Base-by-base conservation (phyloP, 1,140 invertebrate species). In the Zophobas morio region DNA sequence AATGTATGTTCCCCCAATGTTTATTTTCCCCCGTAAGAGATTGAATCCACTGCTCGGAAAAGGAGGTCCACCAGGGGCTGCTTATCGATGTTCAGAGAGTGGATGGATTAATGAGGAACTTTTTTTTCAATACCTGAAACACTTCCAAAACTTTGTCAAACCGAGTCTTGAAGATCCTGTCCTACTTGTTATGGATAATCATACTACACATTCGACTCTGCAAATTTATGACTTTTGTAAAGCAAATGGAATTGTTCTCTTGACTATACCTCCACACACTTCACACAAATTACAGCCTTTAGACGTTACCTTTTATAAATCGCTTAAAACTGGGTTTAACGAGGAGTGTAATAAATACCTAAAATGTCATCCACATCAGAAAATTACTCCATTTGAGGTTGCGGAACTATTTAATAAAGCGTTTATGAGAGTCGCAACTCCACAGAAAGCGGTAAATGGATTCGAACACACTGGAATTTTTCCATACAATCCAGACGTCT, bases 221-320 rank as follows among this genome's bases (percentile, higher is more conserved):
- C 0, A 20, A 49, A 42, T 63, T 36, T 75, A 66, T 53, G 54
- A 81, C 37, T 81, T 70, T 40, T 83, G 60, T 33, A 79, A 73
- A 54, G 53, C 60, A 76, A 81, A 85, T 80, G 63, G 76, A 70
- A 76, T 80, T 82, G 35, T 74, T 79, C 2, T 80, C 2, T 1
- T 86, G 6, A 81, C 82, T 6, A 74, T 86, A 33, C 85, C 86
- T 6, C 83, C 85, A 6, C 86, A 86, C 70, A 77, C 77, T 36
- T 82, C 79, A 1, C 82, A 86, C 60, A 56, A 76, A 6, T 74
- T 83, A 4, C 84, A 85, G 73, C 84, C 84, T 76, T 47, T 80
- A 32, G 79, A 81, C 49, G 39, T 80, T 6, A 60, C 70, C 47
- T 79, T 86, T 57, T 85, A 81, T 73, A 76, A 74, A 36, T 81